Evolutionary conservation across 2,113 vertebrate species (phyloP).

Genomic region (Synchiropus splendidus): DNA sequence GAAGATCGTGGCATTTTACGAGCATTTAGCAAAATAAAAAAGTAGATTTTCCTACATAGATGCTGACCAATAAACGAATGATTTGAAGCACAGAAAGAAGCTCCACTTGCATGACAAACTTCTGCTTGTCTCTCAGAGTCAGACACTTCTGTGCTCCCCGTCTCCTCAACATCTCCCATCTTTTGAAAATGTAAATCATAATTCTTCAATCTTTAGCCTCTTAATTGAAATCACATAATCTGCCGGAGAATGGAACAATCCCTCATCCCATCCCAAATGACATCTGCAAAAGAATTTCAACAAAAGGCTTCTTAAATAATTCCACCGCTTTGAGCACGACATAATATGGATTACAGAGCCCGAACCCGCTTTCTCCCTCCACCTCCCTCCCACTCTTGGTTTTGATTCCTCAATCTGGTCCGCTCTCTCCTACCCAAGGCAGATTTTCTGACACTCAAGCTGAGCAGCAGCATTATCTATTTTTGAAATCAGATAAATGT

Average conservation of each 20-base stretch:
- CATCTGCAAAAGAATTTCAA: conserved; percentile 38
- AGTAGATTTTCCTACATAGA: too few species aligned
- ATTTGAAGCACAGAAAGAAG: too few species aligned
- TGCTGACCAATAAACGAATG: too few species aligned
- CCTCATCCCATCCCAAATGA: conserved; percentile 28
- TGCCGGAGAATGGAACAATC: conserved; percentile 28
- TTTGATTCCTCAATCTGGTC: conserved; percentile 39
- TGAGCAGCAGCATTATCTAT: conserved; percentile 55
- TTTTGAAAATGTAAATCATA: conserved; percentile 27
- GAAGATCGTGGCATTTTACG: too few species aligned
- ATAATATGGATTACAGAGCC: conserved; percentile 60
- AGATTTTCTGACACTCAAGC: conserved; percentile 59
- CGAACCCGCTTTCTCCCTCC: conserved; percentile 32
- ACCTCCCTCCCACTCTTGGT: conserved; percentile 22
- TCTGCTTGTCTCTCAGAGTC: too few species aligned
- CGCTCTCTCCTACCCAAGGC: conserved; percentile 49
- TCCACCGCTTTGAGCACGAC: conserved; percentile 37
- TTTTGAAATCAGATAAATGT: conserved; percentile 59
- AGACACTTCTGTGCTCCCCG: conserved; percentile 6
- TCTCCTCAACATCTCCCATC: conserved; percentile 11
- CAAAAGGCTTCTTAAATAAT: conserved; percentile 65
- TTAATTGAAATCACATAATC: conserved; percentile 62
- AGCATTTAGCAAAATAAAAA: too few species aligned
- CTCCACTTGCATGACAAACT: too few species aligned
- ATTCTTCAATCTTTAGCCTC: conserved; percentile 48